Evolutionary conservation across 2,113 vertebrate genomes (phyloP), one percentile per base, ranked within the genome.

Genomic region (Thermophis baileyi): DNA sequence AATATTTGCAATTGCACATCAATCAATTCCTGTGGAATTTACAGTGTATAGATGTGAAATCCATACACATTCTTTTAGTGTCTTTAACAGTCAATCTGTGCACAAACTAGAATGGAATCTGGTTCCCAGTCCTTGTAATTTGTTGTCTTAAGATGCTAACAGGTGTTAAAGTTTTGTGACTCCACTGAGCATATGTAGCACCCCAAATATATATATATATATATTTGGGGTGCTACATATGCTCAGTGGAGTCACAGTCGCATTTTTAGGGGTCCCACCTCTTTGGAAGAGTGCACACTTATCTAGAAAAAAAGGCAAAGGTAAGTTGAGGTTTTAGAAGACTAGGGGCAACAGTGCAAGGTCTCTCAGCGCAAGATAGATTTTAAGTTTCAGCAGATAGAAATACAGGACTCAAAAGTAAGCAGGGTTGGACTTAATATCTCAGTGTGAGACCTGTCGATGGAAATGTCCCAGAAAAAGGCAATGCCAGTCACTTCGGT

Each of bases 161-260:
- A 92, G 87, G 87, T 95, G 88, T 94, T 96, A 4, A 24, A 22
- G 9, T 25, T 92, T 89, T 44, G 44, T 88, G 94, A 95, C 93
- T 87, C 91, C 69, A 69, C 12, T 1, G 49, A 81, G 12, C 30
- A 86, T 25, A 54, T 0, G 25, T 85, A 53, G 90, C 74, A 88
- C 88, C 60, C 69, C 51, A 90, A 10, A 57, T 85, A 85, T 57
- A 81, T 51, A 90, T 4, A 49, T 3, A n/a, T n/a, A n/a, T n/a
- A n/a, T n/a, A n/a, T n/a, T n/a, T n/a, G n/a, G n/a, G n/a, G n/a
- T n/a, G n/a, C n/a, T n/a, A n/a, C n/a, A n/a, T n/a, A n/a, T n/a
- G n/a, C n/a, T n/a, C n/a, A n/a, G n/a, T n/a, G n/a, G n/a, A n/a
- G n/a, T n/a, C n/a, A n/a, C n/a, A n/a, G n/a, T n/a, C n/a, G n/a